Percentiles rank a stretch among this genome's conserved stretches.
These are phyloP conservation scores for Diorhabda sublineata DNA, from an alignment of 1,140 invertebrate genomes.

Conservation along the genomic window DNA sequence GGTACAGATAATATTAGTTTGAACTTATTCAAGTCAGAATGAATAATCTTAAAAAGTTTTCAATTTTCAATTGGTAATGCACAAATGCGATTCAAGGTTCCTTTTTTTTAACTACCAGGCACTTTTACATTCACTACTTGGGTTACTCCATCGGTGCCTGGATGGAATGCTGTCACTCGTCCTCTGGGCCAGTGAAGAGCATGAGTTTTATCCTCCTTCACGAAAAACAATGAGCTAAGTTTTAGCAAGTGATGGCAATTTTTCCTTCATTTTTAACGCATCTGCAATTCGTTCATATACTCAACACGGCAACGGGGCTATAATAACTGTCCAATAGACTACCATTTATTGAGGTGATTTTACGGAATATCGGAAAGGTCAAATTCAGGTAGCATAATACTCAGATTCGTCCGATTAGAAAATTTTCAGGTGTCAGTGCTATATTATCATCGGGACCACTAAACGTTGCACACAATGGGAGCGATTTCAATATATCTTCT, in stretches of 20 bases:
- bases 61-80: neutral
- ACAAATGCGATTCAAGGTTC: neutral
- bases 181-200: constrained; percentile 33
- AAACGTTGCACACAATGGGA: no score
- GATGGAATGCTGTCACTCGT: constrained; percentile 26
- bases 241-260: constrained; percentile 1
- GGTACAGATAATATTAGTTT: no score
- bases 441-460: no score
- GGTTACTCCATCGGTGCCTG: constrained; percentile 26
- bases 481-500: no score
- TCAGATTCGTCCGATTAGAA: no score
- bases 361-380: no score
- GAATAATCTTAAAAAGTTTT: no score
- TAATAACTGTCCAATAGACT: no score
- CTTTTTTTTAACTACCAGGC: constrained; percentile 8
- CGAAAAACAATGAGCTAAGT: constrained; percentile 21
- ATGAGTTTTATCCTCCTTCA: constrained; percentile 32
- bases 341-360: no score
- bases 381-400: no score
- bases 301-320: neutral
- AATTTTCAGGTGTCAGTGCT: no score
- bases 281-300: neutral
- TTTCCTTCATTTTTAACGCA: constrained; percentile 8
- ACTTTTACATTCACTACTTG: constrained; percentile 28
- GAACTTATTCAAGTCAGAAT: no score